phyloP scores from a whole-genome alignment of 2,113 vertebrate genomes.

The Addax nasomaculatus region DNA sequence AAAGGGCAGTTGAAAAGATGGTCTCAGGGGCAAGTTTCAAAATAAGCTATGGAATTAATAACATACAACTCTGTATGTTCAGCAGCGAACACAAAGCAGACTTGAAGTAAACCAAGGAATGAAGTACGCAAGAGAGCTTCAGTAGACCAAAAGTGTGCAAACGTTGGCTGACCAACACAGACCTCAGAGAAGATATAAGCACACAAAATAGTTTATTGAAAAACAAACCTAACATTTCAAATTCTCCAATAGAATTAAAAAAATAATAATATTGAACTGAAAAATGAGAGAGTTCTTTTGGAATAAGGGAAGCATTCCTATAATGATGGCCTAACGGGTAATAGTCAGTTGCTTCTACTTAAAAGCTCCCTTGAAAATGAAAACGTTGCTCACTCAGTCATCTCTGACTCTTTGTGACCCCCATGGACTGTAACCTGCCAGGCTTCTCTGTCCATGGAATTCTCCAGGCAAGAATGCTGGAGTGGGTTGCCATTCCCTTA shows the following conservation, averaged over 20 bases:
- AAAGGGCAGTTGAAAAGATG: not conserved
- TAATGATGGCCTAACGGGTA: not conserved
- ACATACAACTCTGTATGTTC: not conserved
- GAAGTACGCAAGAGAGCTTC: not conserved
- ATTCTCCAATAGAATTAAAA: not conserved
- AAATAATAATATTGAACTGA: not conserved
- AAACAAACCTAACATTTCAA: conserved; percentile 17
- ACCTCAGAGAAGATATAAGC: not conserved
- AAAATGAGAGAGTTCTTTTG: not conserved
- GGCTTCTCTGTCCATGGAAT: not conserved
- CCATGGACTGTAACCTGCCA: not conserved
- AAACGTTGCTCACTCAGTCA: not conserved
- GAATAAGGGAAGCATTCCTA: not conserved
- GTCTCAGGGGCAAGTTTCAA: conserved; percentile 21
- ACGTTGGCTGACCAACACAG: not conserved
- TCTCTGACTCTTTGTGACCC: not conserved
- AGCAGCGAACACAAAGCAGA: not conserved
- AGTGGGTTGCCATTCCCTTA: not conserved
- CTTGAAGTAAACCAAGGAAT: not conserved
- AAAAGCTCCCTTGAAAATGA: not conserved
- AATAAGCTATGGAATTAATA: conserved; percentile 38
- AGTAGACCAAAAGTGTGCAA: not conserved
- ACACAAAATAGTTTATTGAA: not conserved
- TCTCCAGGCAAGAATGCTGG: not conserved
- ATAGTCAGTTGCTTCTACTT: not conserved